Evolutionary conservation across 1,140 invertebrate species (phyloP), one percentile per base, ranked within the genome.

Genomic region (Parapsyche elsis): DNA sequence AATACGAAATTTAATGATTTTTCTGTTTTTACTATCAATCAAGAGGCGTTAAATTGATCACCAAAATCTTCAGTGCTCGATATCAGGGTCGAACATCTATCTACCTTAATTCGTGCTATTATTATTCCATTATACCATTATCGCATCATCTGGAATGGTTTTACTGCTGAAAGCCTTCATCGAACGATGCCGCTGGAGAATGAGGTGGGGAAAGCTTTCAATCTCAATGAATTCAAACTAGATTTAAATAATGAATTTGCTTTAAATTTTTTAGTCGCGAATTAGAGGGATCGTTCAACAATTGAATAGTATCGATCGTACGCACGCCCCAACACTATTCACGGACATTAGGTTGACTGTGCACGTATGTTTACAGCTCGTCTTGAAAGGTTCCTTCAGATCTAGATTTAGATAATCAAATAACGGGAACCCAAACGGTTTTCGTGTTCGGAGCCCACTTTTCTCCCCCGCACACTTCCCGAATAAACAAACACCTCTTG

Each of bases 391-490:
- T 46, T 46, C 45, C 44, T 49, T 73, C 71, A 73, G 71, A 73
- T 73, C 71, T 49, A 73, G 71, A 73, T 73, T 73, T 73, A 73
- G 71, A 49, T 73, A 73, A 73, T 73, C 71, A 46, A 75, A 75
- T 75, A 75, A 75, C 46, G 53, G 10, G 23, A 57, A 75, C 46
- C 53, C 44, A 14, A 57, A 38, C 23, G 12, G 53, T 75, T 75
- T n/a, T 59, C 71, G 30, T n/a, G 24, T 67, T 67, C 19, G 2
- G 12, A 38, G 38, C 14, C 26, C 38, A 71, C 67, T 38, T 21
- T 16, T 38, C 26, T 38, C 14, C 21, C 1, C 19, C 14, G 0
- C 16, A 19, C n/a, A 16, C 21, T 21, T 19, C 59, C n/a, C 21
- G 71, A 73, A 46, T 46, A 73, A 73, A 73, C 71, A 73, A 73